phyloP scores from a whole-genome alignment of 2,113 vertebrate species.

The Junco hyemalis region DNA sequence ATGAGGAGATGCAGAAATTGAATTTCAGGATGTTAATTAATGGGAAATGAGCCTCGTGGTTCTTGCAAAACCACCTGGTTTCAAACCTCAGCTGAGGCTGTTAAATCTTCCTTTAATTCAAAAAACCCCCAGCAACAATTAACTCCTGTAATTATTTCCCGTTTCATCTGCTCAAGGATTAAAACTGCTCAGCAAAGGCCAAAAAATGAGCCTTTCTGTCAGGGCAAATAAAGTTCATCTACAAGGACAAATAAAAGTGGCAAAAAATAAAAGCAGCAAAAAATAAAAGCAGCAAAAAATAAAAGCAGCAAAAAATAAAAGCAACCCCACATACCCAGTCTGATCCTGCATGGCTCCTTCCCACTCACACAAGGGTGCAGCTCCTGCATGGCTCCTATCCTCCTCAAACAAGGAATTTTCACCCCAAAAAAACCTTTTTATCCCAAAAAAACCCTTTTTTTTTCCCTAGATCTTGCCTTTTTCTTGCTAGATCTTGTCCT shows the following conservation, averaged over 20 bases:
- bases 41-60: fast-evolving
- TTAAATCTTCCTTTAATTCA: not conserved
- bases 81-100: not conserved
- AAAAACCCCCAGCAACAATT: not conserved
- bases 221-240: fast-evolving
- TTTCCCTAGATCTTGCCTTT: no score
- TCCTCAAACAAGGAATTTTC: no score
- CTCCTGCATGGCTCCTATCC: no score
- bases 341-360: not conserved
- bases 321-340: no score
- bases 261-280: not conserved
- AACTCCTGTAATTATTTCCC: not conserved
- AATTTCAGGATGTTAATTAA: not conserved
- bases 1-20: not conserved
- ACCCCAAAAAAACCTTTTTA: no score
- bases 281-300: no score
- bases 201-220: not conserved
- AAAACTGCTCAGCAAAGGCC: not conserved
- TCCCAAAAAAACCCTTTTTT: no score
- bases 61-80: not conserved
- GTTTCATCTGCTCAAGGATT: not conserved
- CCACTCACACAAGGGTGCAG: no score
- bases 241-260: not conserved
- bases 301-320: not conserved
- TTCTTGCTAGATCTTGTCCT: no score